Conservation (phyloP, 2,113 vertebrate genomes). For the Alligator mississippiensis region DNA sequence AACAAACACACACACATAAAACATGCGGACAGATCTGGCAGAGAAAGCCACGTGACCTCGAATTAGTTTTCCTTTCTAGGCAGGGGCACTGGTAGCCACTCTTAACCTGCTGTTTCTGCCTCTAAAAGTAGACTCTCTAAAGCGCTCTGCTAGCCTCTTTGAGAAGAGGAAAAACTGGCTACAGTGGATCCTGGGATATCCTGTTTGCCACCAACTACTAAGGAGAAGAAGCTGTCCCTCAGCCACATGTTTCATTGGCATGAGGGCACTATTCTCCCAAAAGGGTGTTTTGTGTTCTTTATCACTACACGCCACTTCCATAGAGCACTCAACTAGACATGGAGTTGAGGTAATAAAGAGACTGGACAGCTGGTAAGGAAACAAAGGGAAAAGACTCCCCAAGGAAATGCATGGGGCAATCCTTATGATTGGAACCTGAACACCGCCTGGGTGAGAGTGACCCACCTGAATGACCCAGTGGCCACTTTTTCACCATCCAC, state of each 20-base stretch:
- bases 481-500: slow-evolving; percentile 94
- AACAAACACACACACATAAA: not conserved
- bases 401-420: not conserved
- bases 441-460: not conserved
- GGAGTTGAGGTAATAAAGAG: not conserved
- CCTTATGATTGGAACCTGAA: not conserved
- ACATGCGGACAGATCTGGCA: not conserved
- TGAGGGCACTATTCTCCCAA: not conserved
- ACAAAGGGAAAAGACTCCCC: not conserved
- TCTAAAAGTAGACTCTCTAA: not conserved
- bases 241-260: not conserved
- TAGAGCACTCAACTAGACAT: not conserved
- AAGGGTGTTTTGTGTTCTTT: not conserved
- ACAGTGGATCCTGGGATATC: not conserved
- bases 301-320: not conserved
- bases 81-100: not conserved
- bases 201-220: not conserved
- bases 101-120: not conserved
- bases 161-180: not conserved
- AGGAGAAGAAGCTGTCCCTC: not conserved
- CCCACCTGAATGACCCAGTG: slow-evolving; percentile 92
- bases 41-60: not conserved
- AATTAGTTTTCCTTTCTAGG: not conserved
- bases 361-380: not conserved
- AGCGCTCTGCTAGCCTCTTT: not conserved